phyloP scores from a whole-genome alignment of 2,113 vertebrate genomes.

The Strix uralensis region DNA sequence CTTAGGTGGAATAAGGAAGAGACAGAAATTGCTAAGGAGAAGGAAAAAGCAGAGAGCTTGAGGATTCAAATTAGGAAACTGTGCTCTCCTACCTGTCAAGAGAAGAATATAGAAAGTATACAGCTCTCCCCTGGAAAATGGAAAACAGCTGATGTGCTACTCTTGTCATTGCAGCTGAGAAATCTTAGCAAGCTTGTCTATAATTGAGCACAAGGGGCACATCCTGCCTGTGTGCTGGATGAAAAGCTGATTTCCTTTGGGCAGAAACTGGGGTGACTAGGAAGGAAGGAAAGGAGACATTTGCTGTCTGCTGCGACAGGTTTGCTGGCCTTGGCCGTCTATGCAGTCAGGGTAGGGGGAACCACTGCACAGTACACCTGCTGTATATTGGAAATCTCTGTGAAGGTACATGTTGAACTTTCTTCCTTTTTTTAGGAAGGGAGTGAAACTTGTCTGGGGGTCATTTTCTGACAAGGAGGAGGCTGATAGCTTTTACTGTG shows the following conservation, averaged over 20 bases:
- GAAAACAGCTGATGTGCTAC: not conserved
- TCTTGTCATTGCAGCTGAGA: not conserved
- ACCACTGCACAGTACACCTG: rapidly evolving
- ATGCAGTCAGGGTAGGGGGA: rapidly evolving
- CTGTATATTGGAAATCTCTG: not conserved
- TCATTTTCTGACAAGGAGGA: not conserved
- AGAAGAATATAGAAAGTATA: not conserved
- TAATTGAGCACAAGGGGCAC: not conserved
- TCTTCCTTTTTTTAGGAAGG: not conserved
- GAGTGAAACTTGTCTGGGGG: not conserved
- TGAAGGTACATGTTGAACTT: not conserved
- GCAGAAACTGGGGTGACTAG: not conserved
- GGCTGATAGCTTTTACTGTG: not conserved
- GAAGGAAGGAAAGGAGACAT: not conserved
- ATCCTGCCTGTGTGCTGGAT: not conserved
- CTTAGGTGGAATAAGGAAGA: not conserved
- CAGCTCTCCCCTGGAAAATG: not conserved
- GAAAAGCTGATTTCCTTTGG: not conserved
- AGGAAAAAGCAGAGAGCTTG: not conserved
- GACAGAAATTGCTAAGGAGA: not conserved
- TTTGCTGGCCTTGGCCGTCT: not conserved
- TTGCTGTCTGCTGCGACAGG: not conserved
- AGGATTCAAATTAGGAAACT: not conserved
- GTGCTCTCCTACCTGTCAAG: not conserved
- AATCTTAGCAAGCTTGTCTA: not conserved